A percentile compares a stretch with the other conserved stretches of the same genome.
phyloP scores from a whole-genome alignment of 92 coral and sea anemone genomes.

The Porites lobata region DNA sequence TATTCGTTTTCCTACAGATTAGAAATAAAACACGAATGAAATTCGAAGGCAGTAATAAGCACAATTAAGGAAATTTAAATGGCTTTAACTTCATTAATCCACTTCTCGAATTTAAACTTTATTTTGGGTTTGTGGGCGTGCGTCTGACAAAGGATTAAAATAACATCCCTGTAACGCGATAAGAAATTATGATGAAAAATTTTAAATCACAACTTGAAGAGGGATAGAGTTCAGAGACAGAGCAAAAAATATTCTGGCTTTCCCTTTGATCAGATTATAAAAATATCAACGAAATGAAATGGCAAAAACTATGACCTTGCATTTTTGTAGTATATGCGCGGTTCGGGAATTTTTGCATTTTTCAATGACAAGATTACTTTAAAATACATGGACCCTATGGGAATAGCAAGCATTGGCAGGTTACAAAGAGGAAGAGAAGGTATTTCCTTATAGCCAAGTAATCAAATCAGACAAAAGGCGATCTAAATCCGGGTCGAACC shows the following conservation, averaged over 20 bases:
- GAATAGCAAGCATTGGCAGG: background rate
- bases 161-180: background rate
- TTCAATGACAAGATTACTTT: background rate
- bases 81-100: background rate
- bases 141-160: background rate
- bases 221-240: background rate
- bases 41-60: too few species aligned
- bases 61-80: background rate
- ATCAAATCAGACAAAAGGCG: background rate
- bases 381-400: background rate
- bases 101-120: background rate
- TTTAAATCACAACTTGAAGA: background rate
- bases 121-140: background rate
- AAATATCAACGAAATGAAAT: background rate
- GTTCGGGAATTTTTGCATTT: background rate
- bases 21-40: too few species aligned
- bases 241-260: background rate
- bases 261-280: background rate
- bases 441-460: slow-evolving; percentile 6
- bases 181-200: background rate
- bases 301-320: background rate
- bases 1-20: too few species aligned
- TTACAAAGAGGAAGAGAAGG: background rate
- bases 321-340: background rate
- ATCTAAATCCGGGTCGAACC: background rate